Percentiles rank a stretch among this genome's conserved stretches.
Evolutionary conservation across 2,113 vertebrate genomes (phyloP).

Genomic region (Potamarius usumacintae): DNA sequence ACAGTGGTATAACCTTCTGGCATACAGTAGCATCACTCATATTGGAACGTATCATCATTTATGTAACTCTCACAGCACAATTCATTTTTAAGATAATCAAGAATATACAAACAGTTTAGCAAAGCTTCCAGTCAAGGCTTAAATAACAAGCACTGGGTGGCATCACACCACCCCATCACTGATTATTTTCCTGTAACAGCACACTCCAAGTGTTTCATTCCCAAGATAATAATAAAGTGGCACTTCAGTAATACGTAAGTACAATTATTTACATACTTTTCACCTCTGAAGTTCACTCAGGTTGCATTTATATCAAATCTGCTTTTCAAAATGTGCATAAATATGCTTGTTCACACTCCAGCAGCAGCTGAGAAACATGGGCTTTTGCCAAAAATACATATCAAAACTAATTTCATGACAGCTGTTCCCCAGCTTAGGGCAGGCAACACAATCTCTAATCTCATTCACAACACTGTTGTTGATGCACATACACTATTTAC

Average conservation of each 20-base stretch:
- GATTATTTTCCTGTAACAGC: background rate
- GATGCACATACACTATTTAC: background rate
- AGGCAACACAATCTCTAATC: background rate
- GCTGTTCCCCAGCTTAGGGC: slow-evolving; percentile 14
- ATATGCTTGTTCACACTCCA: background rate
- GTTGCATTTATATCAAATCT: background rate
- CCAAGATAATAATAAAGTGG: background rate
- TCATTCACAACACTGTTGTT: background rate
- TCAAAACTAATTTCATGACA: slow-evolving; percentile 29
- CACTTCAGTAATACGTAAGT: background rate
- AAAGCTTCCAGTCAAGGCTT: background rate
- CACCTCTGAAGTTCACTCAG: background rate
- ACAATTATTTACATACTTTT: background rate
- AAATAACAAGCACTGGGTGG: background rate
- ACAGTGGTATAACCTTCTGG: background rate
- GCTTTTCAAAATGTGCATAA: background rate
- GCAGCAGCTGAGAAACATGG: background rate
- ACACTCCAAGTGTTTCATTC: background rate
- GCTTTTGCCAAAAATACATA: slow-evolving; percentile 11
- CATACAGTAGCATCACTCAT: background rate
- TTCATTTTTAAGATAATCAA: background rate
- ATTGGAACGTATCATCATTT: background rate
- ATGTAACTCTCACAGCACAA: background rate
- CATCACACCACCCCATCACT: background rate
- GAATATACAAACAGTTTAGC: background rate